These are phyloP conservation scores for Ennomos erosarius DNA, from an alignment of 2,888 invertebrate genomes.

Conservation along the genomic window DNA sequence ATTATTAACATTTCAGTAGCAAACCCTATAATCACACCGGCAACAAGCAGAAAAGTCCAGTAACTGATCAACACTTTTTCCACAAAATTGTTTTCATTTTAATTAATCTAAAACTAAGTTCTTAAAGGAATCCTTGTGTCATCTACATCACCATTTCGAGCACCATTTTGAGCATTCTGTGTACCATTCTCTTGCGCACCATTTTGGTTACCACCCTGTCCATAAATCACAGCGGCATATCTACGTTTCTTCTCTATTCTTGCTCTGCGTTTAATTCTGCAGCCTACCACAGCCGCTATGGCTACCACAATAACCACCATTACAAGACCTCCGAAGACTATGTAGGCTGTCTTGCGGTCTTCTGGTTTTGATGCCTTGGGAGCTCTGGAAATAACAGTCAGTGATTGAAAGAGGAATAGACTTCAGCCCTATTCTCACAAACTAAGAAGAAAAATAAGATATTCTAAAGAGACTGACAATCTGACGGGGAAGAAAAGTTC, in stretches of 20 bases:
- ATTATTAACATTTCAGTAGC: no score
- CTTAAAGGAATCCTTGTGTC: background rate
- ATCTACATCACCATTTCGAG: background rate
- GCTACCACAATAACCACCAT: conserved; percentile 2
- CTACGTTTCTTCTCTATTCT: background rate
- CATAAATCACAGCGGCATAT: background rate
- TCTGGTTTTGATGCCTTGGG: background rate
- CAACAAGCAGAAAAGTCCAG: no score
- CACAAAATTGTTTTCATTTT: no score
- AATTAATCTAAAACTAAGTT: no score
- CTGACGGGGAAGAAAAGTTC: no score
- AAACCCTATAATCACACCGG: no score
- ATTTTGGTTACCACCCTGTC: background rate
- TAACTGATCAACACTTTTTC: no score
- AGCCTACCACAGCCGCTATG: background rate
- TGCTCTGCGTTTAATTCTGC: background rate
- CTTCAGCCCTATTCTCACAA: no score
- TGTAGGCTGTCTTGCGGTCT: background rate
- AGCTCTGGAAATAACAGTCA: background rate
- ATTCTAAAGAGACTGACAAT: no score
- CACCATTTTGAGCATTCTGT: background rate
- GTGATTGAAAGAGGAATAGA: no score
- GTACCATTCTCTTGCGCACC: background rate
- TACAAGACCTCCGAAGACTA: background rate
- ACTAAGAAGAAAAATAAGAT: no score